Evolutionary conservation across 1,140 invertebrate species (phyloP), one percentile per base, ranked within the genome.

Genomic region (Ditylenchus dipsaci): DNA sequence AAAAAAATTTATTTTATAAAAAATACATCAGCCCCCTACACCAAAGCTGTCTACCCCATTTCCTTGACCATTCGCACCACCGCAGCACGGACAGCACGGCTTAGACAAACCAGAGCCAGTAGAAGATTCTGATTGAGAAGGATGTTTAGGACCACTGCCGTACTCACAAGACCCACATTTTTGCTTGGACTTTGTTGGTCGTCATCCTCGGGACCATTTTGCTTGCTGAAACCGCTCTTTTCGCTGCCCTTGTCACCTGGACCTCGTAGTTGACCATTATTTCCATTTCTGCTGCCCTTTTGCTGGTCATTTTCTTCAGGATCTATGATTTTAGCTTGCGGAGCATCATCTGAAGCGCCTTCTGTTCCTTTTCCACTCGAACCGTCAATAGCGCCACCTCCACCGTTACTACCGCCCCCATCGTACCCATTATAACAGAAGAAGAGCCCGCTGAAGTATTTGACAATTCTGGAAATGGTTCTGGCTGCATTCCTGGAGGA

Each of bases 401-500:
- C n/a, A n/a, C 43, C 43, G 43, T n/a, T n/a, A 45, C 43, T 11
- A 45, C 43, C n/a, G 43, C 43, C n/a, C n/a, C n/a, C 3, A 38
- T 38, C 33, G 33, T 38, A 38, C 3, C 33, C 33, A 38, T 11
- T 11, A 38, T 38, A 38, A 38, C n/a, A n/a, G 33, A 38, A 38
- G 33, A 38, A 38, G 3, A 11, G 11, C 3, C 11, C 3, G 11
- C 11, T 38, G 33, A 38, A 38, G 33, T 11, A 38, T 38, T 38
- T 5, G 33, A 38, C 33, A 38, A 38, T 5, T 3, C 53, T 26
- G 53, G 53, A 29, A 57, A 57, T 11, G 53, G 53, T 11, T 57
- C 53, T 57, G 53, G 53, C 53, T 57, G 53, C 29, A 29, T 57
- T 23, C 53, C 53, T 23, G 53, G 53, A 23, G 53, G 53, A 57